Evolutionary conservation across 2,888 invertebrate genomes (phyloP).

Genomic region (Netelia inedita): DNA sequence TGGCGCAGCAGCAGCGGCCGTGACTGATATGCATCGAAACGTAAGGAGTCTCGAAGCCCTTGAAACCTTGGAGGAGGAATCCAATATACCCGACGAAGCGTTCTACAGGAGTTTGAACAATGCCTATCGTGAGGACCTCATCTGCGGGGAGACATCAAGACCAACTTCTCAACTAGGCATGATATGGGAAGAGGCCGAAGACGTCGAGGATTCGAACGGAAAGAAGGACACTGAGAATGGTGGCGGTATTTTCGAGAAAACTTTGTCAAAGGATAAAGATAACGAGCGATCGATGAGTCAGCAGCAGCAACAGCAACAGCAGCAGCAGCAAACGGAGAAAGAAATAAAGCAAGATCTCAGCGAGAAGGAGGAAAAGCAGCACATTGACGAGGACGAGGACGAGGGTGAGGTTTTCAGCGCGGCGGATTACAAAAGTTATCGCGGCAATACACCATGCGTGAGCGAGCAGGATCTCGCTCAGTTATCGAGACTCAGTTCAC

Average conservation of each 20-base stretch:
- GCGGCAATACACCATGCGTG: constrained; percentile 91
- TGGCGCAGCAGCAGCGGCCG: constrained; percentile 75
- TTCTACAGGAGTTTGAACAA: constrained; percentile 95
- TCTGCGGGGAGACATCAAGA: constrained; percentile 87
- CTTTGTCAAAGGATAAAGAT: constrained; percentile 75
- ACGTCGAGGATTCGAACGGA: constrained; percentile 87
- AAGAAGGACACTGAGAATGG: constrained; percentile 79
- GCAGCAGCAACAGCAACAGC: constrained; percentile 55
- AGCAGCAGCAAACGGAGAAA: constrained; percentile 74
- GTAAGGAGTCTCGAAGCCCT: constrained; percentile 81
- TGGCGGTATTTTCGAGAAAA: constrained; percentile 69
- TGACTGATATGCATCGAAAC: constrained; percentile 81
- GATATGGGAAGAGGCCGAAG: constrained; percentile 95
- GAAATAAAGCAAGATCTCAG: constrained; percentile 69
- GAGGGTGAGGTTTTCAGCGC: constrained; percentile 90
- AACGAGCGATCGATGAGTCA: constrained; percentile 69
- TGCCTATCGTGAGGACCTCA: constrained; percentile 93
- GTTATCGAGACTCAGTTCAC: constrained; percentile 90
- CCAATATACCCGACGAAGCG: constrained; percentile 91
- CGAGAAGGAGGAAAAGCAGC: constrained; percentile 65
- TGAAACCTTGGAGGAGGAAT: constrained; percentile 86
- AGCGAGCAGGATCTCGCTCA: constrained; percentile 93
- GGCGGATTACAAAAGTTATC: constrained; percentile 92
- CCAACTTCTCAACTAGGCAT: constrained; percentile 92
- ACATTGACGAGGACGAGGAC: constrained; percentile 86